phyloP scores from a whole-genome alignment of 2,888 invertebrate species.

The Colostygia pectinataria region DNA sequence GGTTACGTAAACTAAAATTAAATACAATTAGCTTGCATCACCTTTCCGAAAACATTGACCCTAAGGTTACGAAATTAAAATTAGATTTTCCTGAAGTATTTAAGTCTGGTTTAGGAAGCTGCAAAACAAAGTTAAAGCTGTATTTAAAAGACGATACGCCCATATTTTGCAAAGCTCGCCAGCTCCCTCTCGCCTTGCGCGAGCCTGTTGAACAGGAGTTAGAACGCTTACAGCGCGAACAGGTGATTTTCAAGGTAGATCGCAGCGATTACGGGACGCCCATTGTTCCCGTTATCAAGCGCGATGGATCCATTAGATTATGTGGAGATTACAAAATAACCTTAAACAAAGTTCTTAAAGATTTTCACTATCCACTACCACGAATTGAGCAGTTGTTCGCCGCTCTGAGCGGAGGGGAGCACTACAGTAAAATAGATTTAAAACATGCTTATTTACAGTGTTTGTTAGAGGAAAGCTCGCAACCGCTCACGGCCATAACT shows the following conservation, averaged over 20 bases:
- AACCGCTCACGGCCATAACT: constrained; percentile 19
- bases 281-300: constrained; percentile 39
- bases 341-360: constrained; percentile 29
- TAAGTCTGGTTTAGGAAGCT: constrained; percentile 21
- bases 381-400: constrained; percentile 29
- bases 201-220: constrained; percentile 30
- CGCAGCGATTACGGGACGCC: constrained; percentile 37
- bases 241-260: constrained; percentile 32
- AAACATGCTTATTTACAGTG: constrained; percentile 22
- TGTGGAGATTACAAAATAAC: constrained; percentile 39
- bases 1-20: constrained; percentile 28
- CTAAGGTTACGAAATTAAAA: background rate
- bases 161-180: constrained; percentile 24
- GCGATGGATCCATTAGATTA: constrained; percentile 28
- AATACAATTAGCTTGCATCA: constrained; percentile 13
- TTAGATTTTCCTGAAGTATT: constrained; percentile 31
- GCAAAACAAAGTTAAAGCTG: constrained; percentile 20
- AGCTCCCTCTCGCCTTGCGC: constrained; percentile 25
- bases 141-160: constrained; percentile 24
- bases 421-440: constrained; percentile 22
- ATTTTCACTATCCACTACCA: constrained; percentile 20
- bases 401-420: constrained; percentile 13
- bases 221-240: constrained; percentile 29
- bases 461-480: constrained; percentile 8
- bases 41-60: too few relatives aligned